Percentiles rank a stretch among this genome's conserved stretches.
Conservation (phyloP, 2,113 vertebrate genomes). For the Petrocephalus microphthalmus region DNA sequence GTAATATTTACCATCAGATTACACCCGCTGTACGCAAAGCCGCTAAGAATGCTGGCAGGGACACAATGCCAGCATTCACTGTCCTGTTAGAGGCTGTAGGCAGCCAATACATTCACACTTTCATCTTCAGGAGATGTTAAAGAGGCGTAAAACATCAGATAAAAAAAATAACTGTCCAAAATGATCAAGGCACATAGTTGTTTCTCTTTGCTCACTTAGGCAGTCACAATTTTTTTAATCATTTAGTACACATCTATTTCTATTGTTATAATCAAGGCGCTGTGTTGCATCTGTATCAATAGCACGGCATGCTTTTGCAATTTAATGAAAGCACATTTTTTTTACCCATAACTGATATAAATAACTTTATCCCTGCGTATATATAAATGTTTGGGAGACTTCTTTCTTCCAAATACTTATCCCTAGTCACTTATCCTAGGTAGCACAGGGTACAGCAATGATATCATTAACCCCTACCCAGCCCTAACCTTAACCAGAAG, state of each 20-base stretch:
- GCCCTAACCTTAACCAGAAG: background rate
- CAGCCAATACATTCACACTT: slow-evolving; percentile 32
- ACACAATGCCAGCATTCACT: slow-evolving; percentile 27
- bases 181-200: background rate
- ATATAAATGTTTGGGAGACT: no score
- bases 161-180: background rate
- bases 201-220: background rate
- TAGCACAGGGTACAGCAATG: background rate
- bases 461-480: background rate
- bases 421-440: background rate
- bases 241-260: background rate
- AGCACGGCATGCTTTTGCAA: background rate
- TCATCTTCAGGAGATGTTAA: slow-evolving; percentile 32
- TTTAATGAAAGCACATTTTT: background rate
- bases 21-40: slow-evolving; percentile 42
- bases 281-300: background rate
- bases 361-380: background rate
- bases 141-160: slow-evolving; percentile 7
- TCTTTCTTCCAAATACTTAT: background rate
- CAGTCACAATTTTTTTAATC: background rate
- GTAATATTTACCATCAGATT: slow-evolving; percentile 49
- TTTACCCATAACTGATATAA: background rate
- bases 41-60: slow-evolving; percentile 38
- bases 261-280: background rate
- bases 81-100: slow-evolving; percentile 19